Percentiles rank a stretch among this genome's conserved stretches.
These are phyloP conservation scores for Rhamnusium bicolor DNA, from an alignment of 2,888 invertebrate species.

Conservation along the genomic window DNA sequence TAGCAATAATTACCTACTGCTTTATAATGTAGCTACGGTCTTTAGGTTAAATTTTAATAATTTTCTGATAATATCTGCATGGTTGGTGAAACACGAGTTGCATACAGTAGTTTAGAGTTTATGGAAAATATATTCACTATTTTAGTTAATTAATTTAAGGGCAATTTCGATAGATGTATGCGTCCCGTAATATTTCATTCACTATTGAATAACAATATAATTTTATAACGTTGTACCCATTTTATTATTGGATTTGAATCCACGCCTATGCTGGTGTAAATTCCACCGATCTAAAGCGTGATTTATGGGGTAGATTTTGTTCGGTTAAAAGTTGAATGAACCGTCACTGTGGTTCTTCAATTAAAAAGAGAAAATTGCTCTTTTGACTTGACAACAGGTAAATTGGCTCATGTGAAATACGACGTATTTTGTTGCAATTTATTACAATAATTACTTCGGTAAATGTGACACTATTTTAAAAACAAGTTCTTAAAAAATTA, in stretches of 20 bases:
- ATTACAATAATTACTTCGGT: neutral
- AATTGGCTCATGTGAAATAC: neutral
- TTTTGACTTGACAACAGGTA: neutral
- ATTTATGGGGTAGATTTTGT: constrained; percentile 15
- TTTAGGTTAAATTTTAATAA: too few species aligned
- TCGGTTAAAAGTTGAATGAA: constrained; percentile 11
- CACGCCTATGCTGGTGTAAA: neutral
- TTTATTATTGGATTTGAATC: neutral
- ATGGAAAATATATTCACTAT: too few species aligned
- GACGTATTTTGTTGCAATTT: neutral
- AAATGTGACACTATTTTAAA: neutral
- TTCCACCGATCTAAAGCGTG: neutral
- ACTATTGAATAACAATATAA: too few species aligned
- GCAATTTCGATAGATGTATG: too few species aligned
- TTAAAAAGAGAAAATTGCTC: constrained; percentile 14
- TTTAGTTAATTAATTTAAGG: too few species aligned
- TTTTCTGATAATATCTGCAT: too few species aligned
- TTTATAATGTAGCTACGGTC: too few species aligned
- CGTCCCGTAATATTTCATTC: too few species aligned
- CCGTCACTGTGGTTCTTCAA: neutral
- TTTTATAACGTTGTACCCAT: neutral
- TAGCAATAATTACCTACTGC: too few species aligned
- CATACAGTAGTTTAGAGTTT: too few species aligned
- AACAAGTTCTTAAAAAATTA: neutral
- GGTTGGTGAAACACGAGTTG: too few species aligned